phyloP scores from a whole-genome alignment of 2,888 invertebrate species.

The Iphiclides podalirius region DNA sequence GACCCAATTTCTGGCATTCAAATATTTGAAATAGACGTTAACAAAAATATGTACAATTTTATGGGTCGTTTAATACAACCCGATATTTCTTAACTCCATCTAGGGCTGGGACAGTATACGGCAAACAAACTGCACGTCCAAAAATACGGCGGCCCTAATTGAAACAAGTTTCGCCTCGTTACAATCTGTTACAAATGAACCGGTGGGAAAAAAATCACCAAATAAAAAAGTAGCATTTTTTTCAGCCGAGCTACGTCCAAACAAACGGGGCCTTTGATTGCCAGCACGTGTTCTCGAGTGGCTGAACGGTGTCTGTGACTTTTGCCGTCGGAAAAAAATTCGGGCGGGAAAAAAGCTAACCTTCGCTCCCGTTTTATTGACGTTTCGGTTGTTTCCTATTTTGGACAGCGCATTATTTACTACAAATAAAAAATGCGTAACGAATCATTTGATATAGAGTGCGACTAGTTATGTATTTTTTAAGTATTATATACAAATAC shows the following conservation, averaged over 20 bases:
- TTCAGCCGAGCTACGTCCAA: conserved; percentile 6
- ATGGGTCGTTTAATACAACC: too few relatives aligned
- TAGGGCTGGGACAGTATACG: too few relatives aligned
- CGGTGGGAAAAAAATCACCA: conserved; percentile 10
- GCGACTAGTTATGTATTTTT: too few relatives aligned
- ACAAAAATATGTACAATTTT: too few relatives aligned
- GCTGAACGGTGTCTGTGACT: conserved; percentile 17
- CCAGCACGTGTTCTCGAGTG: conserved; percentile 22
- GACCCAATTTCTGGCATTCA: too few relatives aligned
- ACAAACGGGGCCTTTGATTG: conserved; percentile 20
- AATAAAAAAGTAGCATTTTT: conserved; percentile 4
- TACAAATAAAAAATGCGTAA: too few relatives aligned
- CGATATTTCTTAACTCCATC: too few relatives aligned
- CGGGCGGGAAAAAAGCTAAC: conserved; percentile 5
- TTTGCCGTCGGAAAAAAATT: conserved; percentile 14
- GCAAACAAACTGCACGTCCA: background rate
- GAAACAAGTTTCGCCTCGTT: background rate
- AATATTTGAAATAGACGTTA: too few relatives aligned
- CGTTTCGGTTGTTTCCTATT: background rate
- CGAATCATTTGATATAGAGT: too few relatives aligned
- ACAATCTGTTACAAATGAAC: conserved; percentile 18
- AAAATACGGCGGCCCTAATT: conserved; percentile 8
- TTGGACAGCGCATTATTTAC: too few relatives aligned
- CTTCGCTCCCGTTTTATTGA: conserved; percentile 6
- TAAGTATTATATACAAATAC: too few relatives aligned